Conservation (phyloP, 2,797 vertebrate genomes). For the Atherinosoma microstoma region DNA sequence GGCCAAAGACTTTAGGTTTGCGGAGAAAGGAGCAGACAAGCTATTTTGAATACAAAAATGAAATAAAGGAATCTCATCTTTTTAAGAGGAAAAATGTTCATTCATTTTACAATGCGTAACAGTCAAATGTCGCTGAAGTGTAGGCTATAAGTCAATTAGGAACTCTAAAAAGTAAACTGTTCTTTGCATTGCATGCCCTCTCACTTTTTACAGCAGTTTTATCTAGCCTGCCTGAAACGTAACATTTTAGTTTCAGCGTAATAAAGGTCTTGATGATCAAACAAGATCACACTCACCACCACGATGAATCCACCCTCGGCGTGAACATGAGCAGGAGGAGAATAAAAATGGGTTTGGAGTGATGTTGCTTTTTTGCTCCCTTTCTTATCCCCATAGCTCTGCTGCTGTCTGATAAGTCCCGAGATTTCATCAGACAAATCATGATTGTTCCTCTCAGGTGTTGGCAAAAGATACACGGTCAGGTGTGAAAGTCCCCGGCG, state of each 20-base stretch:
- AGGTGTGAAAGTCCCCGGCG: constrained; percentile 54
- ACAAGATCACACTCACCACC: constrained; percentile 88
- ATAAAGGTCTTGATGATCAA: no score
- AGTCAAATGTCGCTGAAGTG: no score
- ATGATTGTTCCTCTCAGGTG: constrained; percentile 63
- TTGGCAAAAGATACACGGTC: constrained; percentile 56
- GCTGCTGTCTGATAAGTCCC: constrained; percentile 68
- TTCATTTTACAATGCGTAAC: no score
- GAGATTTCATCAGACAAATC: constrained; percentile 73
- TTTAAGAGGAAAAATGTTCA: not conserved
- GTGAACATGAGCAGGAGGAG: constrained; percentile 91
- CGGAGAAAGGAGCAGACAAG: not conserved
- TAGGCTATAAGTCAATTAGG: no score
- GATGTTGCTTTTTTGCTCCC: constrained; percentile 42
- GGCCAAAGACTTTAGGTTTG: not conserved
- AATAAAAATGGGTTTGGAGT: constrained; percentile 76
- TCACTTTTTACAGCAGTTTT: no score
- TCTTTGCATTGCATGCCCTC: no score
- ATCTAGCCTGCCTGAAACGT: no score
- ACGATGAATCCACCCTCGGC: constrained; percentile 91
- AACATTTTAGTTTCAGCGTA: not conserved
- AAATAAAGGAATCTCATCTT: not conserved
- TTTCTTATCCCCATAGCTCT: constrained; percentile 63
- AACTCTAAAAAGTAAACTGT: no score
- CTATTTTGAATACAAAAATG: no score